phyloP scores from a whole-genome alignment of 2,113 vertebrate species.

The Lampris incognitus region DNA sequence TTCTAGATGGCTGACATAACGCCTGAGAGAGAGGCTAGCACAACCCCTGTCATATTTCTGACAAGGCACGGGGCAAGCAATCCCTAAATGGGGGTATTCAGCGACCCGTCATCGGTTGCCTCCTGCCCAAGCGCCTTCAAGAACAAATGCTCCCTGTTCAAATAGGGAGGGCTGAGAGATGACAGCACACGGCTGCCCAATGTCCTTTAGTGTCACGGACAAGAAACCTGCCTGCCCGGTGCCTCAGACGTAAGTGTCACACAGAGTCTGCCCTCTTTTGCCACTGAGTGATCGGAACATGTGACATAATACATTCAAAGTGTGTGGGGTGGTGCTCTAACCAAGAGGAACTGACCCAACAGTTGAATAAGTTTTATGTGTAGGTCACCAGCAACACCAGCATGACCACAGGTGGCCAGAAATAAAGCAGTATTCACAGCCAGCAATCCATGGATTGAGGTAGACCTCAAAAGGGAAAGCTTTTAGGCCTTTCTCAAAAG shows the following conservation, averaged over 20 bases:
- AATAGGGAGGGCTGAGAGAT: background rate
- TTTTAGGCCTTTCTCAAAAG: too few relatives aligned
- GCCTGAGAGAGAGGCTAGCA: constrained; percentile 22
- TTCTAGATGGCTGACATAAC: constrained; percentile 25
- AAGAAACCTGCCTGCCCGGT: background rate
- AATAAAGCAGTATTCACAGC: too few relatives aligned
- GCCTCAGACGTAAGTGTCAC: constrained; percentile 8
- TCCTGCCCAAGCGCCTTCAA: constrained; percentile 44
- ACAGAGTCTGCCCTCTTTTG: background rate
- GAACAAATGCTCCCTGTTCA: constrained; percentile 61
- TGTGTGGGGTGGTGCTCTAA: too few relatives aligned
- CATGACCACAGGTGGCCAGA: too few relatives aligned
- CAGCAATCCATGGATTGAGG: too few relatives aligned
- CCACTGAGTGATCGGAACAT: too few relatives aligned
- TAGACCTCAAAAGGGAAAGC: too few relatives aligned
- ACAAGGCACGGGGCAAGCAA: constrained; percentile 26
- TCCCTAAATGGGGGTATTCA: constrained; percentile 67
- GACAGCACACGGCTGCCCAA: constrained; percentile 41
- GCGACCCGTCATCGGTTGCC: constrained; percentile 45
- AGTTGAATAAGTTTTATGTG: too few relatives aligned
- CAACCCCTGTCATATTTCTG: constrained; percentile 27
- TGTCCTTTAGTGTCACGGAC: constrained; percentile 36
- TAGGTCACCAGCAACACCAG: too few relatives aligned
- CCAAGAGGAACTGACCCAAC: too few relatives aligned
- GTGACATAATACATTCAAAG: too few relatives aligned